phyloP scores from a whole-genome alignment of 2,113 vertebrate genomes.

The Zootoca vivipara region DNA sequence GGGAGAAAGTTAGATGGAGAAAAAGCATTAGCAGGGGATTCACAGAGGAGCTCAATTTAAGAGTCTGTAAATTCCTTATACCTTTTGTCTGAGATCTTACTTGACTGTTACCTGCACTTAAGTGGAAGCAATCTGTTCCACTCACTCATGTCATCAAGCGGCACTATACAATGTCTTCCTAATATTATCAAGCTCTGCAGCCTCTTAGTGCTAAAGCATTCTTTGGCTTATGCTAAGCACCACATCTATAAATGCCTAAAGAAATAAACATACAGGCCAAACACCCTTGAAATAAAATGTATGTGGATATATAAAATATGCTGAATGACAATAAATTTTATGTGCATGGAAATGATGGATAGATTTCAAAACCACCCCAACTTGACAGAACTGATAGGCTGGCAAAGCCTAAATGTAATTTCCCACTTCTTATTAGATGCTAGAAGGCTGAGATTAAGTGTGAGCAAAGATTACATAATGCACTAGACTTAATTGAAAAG shows the following conservation, averaged over 20 bases:
- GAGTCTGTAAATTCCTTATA: not conserved
- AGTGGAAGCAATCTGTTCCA: rapidly evolving
- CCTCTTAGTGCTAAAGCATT: constrained; percentile 34
- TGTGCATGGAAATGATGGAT: constrained; percentile 56
- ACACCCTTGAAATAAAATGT: constrained; percentile 70
- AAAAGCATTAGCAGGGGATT: no score
- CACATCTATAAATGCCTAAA: constrained; percentile 54
- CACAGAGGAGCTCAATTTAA: not conserved
- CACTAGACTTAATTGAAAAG: constrained; percentile 76
- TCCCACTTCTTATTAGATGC: constrained; percentile 45
- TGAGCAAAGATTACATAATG: constrained; percentile 68
- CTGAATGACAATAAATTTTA: constrained; percentile 70
- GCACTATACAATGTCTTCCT: not conserved
- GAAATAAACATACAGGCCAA: constrained; percentile 74
- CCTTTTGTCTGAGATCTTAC: not conserved
- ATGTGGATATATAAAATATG: constrained; percentile 73
- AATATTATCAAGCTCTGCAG: constrained; percentile 10
- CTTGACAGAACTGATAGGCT: constrained; percentile 69
- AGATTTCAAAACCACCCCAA: constrained; percentile 70
- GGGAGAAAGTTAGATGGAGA: no score
- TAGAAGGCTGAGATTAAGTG: constrained; percentile 71
- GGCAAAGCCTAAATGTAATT: constrained; percentile 50
- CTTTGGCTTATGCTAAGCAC: constrained; percentile 27
- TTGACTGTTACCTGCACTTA: not conserved
- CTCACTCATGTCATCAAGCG: not conserved